phyloP scores from a whole-genome alignment of 2,113 vertebrate genomes.

The Dermatemys mawii region DNA sequence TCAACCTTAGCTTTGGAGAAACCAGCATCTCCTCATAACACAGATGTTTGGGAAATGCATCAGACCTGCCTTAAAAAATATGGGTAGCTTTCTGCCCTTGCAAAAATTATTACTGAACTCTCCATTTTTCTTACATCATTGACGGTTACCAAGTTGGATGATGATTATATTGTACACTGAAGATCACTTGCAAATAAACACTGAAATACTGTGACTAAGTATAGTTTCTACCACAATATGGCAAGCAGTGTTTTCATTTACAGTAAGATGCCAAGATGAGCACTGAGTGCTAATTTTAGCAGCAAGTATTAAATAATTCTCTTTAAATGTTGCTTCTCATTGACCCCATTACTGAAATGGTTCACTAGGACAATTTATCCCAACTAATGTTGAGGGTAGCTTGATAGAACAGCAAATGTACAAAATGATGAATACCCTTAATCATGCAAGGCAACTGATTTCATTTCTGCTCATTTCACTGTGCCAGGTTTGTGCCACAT shows the following conservation, averaged over 20 bases:
- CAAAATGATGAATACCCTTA: background rate
- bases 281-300: background rate
- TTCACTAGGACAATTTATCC: background rate
- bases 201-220: background rate
- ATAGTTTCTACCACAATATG: background rate
- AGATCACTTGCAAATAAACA: background rate
- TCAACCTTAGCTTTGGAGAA: background rate
- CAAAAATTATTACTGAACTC: background rate
- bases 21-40: background rate
- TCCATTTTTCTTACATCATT: background rate
- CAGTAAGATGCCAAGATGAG: background rate
- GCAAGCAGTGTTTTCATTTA: background rate
- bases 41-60: background rate
- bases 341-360: background rate
- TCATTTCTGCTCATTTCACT: background rate
- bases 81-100: background rate
- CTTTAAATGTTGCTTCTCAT: background rate
- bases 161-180: background rate
- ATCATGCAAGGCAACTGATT: background rate
- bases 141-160: background rate
- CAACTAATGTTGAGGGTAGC: background rate
- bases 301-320: background rate
- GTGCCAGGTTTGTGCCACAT: conserved; percentile 55
- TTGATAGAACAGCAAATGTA: background rate
- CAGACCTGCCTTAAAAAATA: background rate